These are phyloP conservation scores for Brachypodius melanocephalos DNA, from an alignment of 2,113 vertebrate genomes.

Conservation along the genomic window DNA sequence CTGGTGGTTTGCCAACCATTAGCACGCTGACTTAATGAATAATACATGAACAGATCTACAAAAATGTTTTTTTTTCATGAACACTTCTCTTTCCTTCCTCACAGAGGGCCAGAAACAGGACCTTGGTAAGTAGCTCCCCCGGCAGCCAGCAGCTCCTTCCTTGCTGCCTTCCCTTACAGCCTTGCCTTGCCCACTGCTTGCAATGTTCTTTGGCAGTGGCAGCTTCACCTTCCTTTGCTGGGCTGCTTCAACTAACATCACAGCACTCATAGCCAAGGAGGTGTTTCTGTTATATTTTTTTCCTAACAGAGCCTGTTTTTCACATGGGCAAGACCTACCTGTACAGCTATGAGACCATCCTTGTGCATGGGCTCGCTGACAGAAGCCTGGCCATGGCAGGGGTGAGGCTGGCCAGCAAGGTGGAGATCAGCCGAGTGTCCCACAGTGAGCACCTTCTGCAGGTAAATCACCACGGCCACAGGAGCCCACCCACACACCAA, in stretches of 20 bases:
- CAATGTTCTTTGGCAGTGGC: not conserved
- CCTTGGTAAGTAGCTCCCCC: slow-evolving; percentile 7
- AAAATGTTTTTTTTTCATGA: not conserved
- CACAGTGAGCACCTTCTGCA: slow-evolving; percentile 67
- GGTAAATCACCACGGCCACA: slow-evolving; percentile 32
- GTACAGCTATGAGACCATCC: slow-evolving; percentile 76
- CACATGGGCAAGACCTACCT: slow-evolving; percentile 70
- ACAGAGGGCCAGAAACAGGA: slow-evolving; percentile 51
- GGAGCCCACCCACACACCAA: not conserved
- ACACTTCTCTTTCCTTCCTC: not conserved
- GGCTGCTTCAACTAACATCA: not conserved
- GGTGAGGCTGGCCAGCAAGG: slow-evolving; percentile 73
- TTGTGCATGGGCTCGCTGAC: slow-evolving; percentile 73
- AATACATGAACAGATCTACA: not conserved
- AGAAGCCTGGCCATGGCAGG: slow-evolving; percentile 74
- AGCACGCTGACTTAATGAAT: not conserved
- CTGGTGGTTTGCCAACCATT: not conserved
- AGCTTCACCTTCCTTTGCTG: not conserved
- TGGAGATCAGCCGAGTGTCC: slow-evolving; percentile 72
- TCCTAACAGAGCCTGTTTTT: slow-evolving; percentile 73
- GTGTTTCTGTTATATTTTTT: not conserved
- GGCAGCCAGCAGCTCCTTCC: not conserved
- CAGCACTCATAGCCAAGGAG: not conserved
- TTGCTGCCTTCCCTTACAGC: not conserved
- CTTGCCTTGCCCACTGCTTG: not conserved